phyloP scores from a whole-genome alignment of 92 coral and sea anemone species.

The Bergia puertoricense region DNA sequence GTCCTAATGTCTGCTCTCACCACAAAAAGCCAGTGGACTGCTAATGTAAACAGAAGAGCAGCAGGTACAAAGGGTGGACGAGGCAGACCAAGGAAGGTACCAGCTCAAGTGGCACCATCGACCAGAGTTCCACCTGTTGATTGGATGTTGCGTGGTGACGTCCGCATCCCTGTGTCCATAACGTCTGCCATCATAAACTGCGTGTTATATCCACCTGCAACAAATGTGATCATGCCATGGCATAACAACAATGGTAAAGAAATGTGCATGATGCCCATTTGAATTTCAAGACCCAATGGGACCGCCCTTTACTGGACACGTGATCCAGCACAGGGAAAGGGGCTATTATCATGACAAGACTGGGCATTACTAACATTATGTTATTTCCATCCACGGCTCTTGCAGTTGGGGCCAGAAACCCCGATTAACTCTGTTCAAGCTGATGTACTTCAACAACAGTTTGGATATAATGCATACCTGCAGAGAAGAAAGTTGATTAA shows the following conservation, averaged over 20 bases:
- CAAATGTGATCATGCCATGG: conserved; percentile 48
- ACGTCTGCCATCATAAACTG: conserved; percentile 13
- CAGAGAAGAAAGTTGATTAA: conserved; percentile 15
- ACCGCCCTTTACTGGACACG: conserved; percentile 60
- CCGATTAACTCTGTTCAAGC: conserved; percentile 48
- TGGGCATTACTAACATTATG: conserved; percentile 57
- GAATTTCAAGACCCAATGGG: conserved; percentile 59
- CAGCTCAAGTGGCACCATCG: conserved; percentile 28
- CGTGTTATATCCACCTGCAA: conserved; percentile 2
- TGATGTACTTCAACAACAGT: conserved; percentile 42
- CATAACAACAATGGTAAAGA: conserved; percentile 64
- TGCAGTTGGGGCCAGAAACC: conserved; percentile 60
- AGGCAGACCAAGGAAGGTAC: conserved; percentile 19
- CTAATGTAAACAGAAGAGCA: conserved; percentile 47
- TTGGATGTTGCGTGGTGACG: conserved; percentile 8
- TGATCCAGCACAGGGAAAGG: conserved; percentile 68
- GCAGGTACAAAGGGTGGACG: conserved; percentile 62
- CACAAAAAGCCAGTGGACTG: conserved; percentile 50
- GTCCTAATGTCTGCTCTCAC: conserved; percentile 61
- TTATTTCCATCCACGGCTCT: conserved; percentile 58
- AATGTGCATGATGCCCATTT: conserved; percentile 63
- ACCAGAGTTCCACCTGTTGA: conserved; percentile 28
- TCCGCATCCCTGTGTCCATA: no score
- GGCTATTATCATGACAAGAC: conserved; percentile 50
- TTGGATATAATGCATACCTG: conserved; percentile 15